Percentiles rank a stretch among this genome's conserved stretches.
Evolutionary conservation across 1,140 invertebrate genomes (phyloP).

Genomic region (Orius laevigatus): DNA sequence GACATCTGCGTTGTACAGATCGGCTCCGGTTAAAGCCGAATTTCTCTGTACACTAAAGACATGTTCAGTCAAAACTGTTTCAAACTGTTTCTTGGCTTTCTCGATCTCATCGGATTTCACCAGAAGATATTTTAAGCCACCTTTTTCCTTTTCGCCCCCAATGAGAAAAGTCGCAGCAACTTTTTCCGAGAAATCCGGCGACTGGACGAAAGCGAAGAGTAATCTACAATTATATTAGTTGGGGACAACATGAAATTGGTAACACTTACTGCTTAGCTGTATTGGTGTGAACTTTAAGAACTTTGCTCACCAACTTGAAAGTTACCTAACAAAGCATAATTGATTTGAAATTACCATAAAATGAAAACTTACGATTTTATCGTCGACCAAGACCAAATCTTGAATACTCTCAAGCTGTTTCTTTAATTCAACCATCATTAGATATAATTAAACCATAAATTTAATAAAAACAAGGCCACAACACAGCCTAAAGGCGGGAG

Average conservation of each 20-base stretch:
- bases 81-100: not conserved
- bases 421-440: not conserved
- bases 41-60: slow-evolving; percentile 4
- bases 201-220: not conserved
- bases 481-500: too few relatives aligned
- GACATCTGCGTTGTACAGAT: slow-evolving; percentile 2
- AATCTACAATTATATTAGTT: not conserved
- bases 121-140: not conserved
- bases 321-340: slow-evolving; percentile 11
- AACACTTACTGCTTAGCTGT: slow-evolving; percentile 14
- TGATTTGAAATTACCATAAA: not conserved
- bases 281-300: slow-evolving; percentile 13
- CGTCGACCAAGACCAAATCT: slow-evolving; percentile 13
- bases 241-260: not conserved
- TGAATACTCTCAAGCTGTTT: slow-evolving; percentile 10
- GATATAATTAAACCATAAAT: too few relatives aligned
- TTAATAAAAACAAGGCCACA: too few relatives aligned
- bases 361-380: slow-evolving; percentile 13
- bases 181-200: not conserved
- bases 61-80: not conserved
- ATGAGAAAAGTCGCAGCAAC: slow-evolving; percentile 10
- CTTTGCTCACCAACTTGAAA: slow-evolving; percentile 12
- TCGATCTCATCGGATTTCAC: not conserved
- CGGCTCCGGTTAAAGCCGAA: not conserved
- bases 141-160: slow-evolving; percentile 7